Evolutionary conservation across 1,140 invertebrate genomes (phyloP), one percentile per base, ranked within the genome.

Genomic region (Lysiphlebus fabarum): DNA sequence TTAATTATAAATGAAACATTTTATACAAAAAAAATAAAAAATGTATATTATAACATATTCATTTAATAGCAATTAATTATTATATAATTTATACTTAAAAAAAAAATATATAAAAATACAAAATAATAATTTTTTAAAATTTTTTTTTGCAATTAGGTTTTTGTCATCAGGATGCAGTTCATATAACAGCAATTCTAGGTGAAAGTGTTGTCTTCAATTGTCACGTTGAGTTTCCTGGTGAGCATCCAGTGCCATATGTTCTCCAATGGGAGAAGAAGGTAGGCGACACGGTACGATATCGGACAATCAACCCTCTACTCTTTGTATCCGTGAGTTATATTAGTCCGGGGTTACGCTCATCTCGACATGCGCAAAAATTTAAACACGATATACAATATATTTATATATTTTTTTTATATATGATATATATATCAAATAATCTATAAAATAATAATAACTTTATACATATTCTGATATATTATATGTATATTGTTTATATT

Each of bases 221-320:
- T 83, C 91, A 92, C 81, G 92, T 97, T 80, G 92, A 95, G 79
- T 96, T 94, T 82, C 93, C 93, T 66, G 91, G 92, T 78, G 90
- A 92, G 81, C 89, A 93, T 79, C 90, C 91, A 71, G 92, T 95
- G 81, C 92, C 93, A 79, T 96, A 96, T 84, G 92, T 96, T 82
- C 88, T 96, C 76, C 93, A 96, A 85, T 97, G 94, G 94, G 91
- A 95, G 87, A 96, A 95, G 88, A 93, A 95, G 89, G 92, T 95
- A 90, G 90, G 89, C 87, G 89, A 91, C 83, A 89, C 87, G 90
- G 90, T 92, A 91, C 87, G 88, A 87, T 87, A 86, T 84, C 81
- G 80, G 81, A 85, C 85, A 83, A 79, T 55, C 80, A 85, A 83
- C 84, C 17, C 84, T 86, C 85, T 72, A 71, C 78, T 76, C 76